Evolutionary conservation across 2,888 invertebrate genomes (phyloP), one percentile per base, ranked within the genome.

Genomic region (Rhabditoides inermis): DNA sequence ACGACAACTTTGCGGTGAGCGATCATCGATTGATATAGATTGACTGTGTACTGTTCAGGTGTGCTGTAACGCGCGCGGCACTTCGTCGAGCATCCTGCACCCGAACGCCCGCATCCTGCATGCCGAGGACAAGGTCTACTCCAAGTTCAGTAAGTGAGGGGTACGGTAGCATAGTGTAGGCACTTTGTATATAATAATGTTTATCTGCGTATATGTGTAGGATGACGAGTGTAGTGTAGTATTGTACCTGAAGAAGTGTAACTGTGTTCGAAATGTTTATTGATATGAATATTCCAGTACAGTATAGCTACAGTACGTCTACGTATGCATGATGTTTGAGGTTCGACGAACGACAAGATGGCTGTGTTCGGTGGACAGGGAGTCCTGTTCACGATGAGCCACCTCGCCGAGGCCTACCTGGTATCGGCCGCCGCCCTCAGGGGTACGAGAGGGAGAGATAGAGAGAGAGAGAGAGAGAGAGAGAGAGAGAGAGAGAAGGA

Each of bases 81-180:
- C 67, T 18, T 59, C 71, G 3, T 73, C 76, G 39, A 75, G 76
- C 51, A 65, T 80, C 23, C 72, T 76, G 46, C 79, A 79, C 55
- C 73, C 75, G 1, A 72, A 73, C 2, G 77, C 75, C 2, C 77
- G 77, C 55, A 72, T 79, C 48, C 70, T 69, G 47, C 79, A 79
- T 55, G 70, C 75, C n/a, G 70, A 72, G n/a, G 77, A 77, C 6
- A 72, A 68, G 20, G 76, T 77, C 7, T 76, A 77, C 53, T 72
- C 75, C 22, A 73, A 76, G 35, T 66, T 78, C 22, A 72, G 71
- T 60, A 56, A 62, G 49, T 70, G 65, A 53, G 12, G 32, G 27
- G 22, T 30, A 23, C 22, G 25, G 25, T 22, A 3, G 25, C n/a
- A n/a, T n/a, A n/a, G n/a, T n/a, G n/a, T n/a, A n/a, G n/a, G n/a